phyloP scores from a whole-genome alignment of 53 echinoderm and acorn worm genomes.

The Patiria pectinifera region DNA sequence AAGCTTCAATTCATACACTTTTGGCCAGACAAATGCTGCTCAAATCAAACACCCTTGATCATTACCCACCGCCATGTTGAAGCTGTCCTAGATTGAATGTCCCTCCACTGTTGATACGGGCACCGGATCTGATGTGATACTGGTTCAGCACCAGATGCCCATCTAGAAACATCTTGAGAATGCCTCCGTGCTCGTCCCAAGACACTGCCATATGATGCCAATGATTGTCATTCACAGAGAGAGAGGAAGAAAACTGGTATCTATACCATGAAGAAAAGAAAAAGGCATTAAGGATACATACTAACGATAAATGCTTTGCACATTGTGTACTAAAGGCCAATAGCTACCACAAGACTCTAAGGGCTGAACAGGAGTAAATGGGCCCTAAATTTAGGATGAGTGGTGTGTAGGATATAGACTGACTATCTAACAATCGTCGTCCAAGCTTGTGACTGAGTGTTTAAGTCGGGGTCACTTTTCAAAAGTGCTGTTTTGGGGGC shows the following conservation, averaged over 20 bases:
- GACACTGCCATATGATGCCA: constrained; percentile 68
- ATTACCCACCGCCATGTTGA: not conserved
- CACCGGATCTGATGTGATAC: not conserved
- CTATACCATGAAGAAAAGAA: not conserved
- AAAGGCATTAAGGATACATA: not conserved
- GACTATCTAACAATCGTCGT: too few species aligned
- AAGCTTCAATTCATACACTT: too few species aligned
- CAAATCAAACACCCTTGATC: too few species aligned
- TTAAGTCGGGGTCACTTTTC: too few species aligned
- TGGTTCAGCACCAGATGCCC: not conserved
- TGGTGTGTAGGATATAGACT: too few species aligned
- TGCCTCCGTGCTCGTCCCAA: constrained; percentile 2
- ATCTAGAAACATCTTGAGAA: not conserved
- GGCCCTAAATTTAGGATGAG: too few species aligned
- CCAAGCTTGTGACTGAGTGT: too few species aligned
- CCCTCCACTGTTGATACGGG: not conserved
- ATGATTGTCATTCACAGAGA: constrained; percentile 41
- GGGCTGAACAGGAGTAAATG: too few species aligned
- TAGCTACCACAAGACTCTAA: too few species aligned
- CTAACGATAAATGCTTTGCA: not conserved
- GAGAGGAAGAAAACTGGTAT: constrained; percentile 4
- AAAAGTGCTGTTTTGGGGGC: too few species aligned
- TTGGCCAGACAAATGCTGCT: too few species aligned
- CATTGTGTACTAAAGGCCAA: not conserved
- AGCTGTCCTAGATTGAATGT: not conserved